Evolutionary conservation across 2,113 vertebrate species (phyloP).

Genomic region (Marmota flaviventris): DNA sequence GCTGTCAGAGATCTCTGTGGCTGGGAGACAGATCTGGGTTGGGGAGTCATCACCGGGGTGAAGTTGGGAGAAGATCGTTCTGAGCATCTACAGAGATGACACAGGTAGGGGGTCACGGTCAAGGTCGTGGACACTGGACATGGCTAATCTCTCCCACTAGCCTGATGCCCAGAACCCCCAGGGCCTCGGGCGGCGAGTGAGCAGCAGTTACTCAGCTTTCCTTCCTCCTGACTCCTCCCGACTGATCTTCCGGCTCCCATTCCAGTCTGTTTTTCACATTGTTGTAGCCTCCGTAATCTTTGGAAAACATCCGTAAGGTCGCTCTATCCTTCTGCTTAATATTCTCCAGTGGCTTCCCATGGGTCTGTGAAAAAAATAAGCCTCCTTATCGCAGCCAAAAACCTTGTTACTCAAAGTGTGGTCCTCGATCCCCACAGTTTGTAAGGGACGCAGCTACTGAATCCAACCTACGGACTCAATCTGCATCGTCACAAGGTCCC

Average conservation of each 20-base stretch:
- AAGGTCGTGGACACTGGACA: not conserved
- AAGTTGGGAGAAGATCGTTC: not conserved
- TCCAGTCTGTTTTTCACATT: not conserved
- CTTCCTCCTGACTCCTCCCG: not conserved
- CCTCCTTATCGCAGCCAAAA: constrained; percentile 47
- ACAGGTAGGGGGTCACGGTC: not conserved
- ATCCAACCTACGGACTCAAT: not conserved
- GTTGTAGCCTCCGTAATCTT: not conserved
- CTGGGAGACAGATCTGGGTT: not conserved
- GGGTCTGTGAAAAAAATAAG: not conserved
- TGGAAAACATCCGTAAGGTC: not conserved
- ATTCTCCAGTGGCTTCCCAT: not conserved
- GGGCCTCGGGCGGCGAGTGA: not conserved
- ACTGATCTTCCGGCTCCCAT: not conserved
- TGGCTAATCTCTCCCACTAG: not conserved
- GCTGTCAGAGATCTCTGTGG: not conserved
- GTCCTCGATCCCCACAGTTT: not conserved
- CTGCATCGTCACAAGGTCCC: not conserved
- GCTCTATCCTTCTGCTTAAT: constrained; percentile 32
- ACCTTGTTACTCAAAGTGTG: constrained; percentile 37
- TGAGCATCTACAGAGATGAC: not conserved
- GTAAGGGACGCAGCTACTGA: not conserved
- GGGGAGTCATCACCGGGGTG: not conserved
- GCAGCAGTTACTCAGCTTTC: not conserved
- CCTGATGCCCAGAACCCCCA: not conserved